Base-by-base conservation (phyloP, 2,113 vertebrate species). In the Ochotona curzoniae region DNA sequence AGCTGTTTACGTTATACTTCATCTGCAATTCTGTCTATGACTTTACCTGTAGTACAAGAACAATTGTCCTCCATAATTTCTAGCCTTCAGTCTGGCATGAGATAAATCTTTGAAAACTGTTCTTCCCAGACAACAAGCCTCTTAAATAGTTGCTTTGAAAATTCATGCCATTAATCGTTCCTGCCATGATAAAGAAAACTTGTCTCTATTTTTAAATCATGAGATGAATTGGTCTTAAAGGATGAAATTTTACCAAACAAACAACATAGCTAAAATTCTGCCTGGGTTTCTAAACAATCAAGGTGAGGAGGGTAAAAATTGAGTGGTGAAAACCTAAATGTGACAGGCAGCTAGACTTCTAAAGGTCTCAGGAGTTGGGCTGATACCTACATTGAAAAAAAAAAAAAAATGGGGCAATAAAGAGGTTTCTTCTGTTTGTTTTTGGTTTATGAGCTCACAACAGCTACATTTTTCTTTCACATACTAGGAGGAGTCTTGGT, bases 231-330 rank as follows among this genome's bases (percentile, higher is more conserved):
- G 83, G 17, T 30, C 75, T 95, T 93, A 79, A 71, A 96, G 67
- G 38, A 82, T 89, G 63, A 14, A 92, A 83, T 97, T 92, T 95
- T 92, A 54, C 86, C 32, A 75, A 92, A 86, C n/a, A 92, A 93
- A 87, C 74, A 88, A 88, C 84, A 71, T 76, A 47, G 83, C 88
- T 73, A 90, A 86, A 95, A 82, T 94, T 87, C 44, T 89, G 76
- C 35, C 32, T 90, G 74, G 64, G 82, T 93, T 96, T 95, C 54
- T 60, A 85, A 88, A 80, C 61, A 93, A 60, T 90, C 17, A 89
- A 83, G 86, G 73, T 88, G 71, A 44, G 76, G n/a, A 85, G 57
- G 2, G 57, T 76, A 47, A 95, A 93, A 86, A 69, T 15, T 87
- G 76, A 63, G 71, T 83, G 20, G 26, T 64, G 54, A 93, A 94